These are phyloP conservation scores for Pristionchus japonicus DNA, from an alignment of 2,888 invertebrate species.

Conservation along the genomic window DNA sequence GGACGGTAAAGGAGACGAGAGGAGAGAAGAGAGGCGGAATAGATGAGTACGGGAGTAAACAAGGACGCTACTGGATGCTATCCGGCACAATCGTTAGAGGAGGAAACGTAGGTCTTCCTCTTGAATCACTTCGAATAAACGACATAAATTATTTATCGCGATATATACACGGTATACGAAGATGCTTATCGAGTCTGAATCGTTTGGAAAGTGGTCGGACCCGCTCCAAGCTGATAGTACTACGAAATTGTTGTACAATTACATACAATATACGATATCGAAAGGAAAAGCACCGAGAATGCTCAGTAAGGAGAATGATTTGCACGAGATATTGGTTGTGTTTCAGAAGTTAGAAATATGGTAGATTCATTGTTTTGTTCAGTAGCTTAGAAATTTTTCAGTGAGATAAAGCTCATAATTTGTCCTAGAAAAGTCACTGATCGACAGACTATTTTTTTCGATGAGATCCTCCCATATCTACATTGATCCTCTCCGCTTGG, in stretches of 20 bases:
- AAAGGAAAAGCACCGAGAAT: conserved; percentile 8
- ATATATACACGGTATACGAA: background rate
- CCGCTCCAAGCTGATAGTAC: background rate
- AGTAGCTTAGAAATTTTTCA: background rate
- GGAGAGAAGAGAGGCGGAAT: background rate
- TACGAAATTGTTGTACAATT: background rate
- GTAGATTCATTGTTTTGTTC: background rate
- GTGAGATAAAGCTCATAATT: background rate
- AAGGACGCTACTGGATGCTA: background rate
- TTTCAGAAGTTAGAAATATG: background rate
- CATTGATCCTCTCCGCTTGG: conserved; percentile 33
- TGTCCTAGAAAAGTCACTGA: background rate
- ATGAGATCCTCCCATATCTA: background rate
- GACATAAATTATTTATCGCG: background rate
- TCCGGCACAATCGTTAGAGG: background rate
- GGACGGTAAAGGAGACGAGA: background rate
- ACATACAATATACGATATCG: background rate
- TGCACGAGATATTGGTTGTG: background rate
- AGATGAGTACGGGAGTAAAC: background rate
- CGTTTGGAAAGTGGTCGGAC: background rate
- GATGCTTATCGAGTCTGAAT: background rate
- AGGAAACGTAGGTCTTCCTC: too few relatives aligned
- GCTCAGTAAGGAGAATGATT: background rate
- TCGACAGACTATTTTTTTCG: background rate
- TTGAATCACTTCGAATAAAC: too few relatives aligned